phyloP scores from a whole-genome alignment of 2,888 invertebrate genomes.

The Eristalis pertinax region DNA sequence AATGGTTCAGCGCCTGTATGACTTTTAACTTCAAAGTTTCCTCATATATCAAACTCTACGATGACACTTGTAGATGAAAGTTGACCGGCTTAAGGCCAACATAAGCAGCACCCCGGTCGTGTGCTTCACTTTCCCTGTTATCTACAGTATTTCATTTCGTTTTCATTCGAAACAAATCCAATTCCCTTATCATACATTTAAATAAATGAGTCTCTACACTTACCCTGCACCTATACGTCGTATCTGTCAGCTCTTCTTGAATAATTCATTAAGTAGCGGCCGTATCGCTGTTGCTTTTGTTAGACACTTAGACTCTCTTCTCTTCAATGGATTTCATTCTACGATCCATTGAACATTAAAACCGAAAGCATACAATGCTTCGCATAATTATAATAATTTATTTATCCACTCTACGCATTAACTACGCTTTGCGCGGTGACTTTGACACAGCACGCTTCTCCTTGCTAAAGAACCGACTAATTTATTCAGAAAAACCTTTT shows the following conservation, averaged over 20 bases:
- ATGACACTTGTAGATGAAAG: background rate
- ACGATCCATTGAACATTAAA: slow-evolving; percentile 64
- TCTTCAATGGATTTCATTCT: slow-evolving; percentile 7
- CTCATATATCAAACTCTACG: background rate
- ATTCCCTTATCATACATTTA: slow-evolving; percentile 8
- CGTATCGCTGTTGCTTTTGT: slow-evolving; percentile 16
- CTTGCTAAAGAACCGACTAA: slow-evolving; percentile 36
- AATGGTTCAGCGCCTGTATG: background rate
- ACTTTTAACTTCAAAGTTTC: background rate
- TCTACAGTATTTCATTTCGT: background rate
- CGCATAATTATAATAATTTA: slow-evolving; percentile 65
- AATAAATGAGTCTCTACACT: slow-evolving; percentile 23
- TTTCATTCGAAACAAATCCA: background rate
- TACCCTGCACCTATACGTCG: background rate
- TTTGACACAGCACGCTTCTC: background rate
- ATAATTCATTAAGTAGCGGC: slow-evolving; percentile 58
- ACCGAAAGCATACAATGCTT: slow-evolving; percentile 23
- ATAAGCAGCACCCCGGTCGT: background rate
- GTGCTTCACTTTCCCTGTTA: background rate
- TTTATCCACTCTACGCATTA: slow-evolving; percentile 52
- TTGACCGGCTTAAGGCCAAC: background rate
- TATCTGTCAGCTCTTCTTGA: slow-evolving; percentile 29
- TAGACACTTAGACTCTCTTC: slow-evolving; percentile 2
- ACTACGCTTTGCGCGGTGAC: slow-evolving; percentile 36
- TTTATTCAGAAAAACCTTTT: slow-evolving; percentile 52